phyloP scores from a whole-genome alignment of 2,113 vertebrate genomes.

The Cervus canadensis region DNA sequence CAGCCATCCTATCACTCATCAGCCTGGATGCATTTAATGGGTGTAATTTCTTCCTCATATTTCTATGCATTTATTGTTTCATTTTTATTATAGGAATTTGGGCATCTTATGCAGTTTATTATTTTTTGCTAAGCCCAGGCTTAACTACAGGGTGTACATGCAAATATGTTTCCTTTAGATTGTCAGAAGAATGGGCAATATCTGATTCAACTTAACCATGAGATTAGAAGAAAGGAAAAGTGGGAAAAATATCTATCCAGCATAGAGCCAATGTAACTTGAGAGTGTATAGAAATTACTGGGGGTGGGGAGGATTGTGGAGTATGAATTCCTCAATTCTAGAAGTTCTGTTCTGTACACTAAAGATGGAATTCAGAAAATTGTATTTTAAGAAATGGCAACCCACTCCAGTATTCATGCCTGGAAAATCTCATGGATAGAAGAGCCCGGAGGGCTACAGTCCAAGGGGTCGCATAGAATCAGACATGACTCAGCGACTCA shows the following conservation, averaged over 20 bases:
- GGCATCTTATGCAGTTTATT: slow-evolving; percentile 80
- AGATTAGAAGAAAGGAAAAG: slow-evolving; percentile 72
- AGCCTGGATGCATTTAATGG: slow-evolving; percentile 87
- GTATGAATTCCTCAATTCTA: background rate
- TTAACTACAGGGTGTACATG: slow-evolving; percentile 78
- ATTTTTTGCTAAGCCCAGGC: slow-evolving; percentile 77
- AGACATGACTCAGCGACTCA: background rate
- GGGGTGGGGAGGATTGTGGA: background rate
- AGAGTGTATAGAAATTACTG: background rate
- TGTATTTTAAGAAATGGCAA: background rate
- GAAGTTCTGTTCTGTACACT: background rate
- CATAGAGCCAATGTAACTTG: background rate
- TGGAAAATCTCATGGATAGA: background rate
- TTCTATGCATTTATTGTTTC: slow-evolving; percentile 88
- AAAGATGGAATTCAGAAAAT: background rate
- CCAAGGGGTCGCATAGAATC: background rate
- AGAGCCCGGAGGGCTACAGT: background rate
- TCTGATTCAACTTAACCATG: slow-evolving; percentile 62
- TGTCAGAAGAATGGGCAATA: slow-evolving; percentile 71
- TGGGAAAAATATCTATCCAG: background rate
- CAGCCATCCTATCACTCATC: slow-evolving; percentile 93
- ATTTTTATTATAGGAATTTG: slow-evolving; percentile 83
- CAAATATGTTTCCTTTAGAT: slow-evolving; percentile 84
- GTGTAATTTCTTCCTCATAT: slow-evolving; percentile 91
- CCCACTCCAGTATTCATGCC: background rate